Conservation (phyloP, 1,140 invertebrate genomes). For the Xylocopa sonorina region DNA sequence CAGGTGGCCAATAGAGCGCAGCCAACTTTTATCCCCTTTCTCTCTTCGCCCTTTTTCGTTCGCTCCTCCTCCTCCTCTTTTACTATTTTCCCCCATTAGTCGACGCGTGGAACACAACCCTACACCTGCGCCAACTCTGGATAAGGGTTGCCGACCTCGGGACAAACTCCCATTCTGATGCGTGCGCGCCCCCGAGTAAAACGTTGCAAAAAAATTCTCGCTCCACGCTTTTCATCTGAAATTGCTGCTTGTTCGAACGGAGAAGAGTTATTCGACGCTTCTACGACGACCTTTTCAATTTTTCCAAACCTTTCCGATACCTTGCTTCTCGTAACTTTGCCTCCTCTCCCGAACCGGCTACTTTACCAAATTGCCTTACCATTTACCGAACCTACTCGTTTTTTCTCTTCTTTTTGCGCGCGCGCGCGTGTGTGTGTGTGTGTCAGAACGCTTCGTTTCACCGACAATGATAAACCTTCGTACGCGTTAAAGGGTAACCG, state of each 20-base stretch:
- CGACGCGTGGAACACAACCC: slow-evolving; percentile 57
- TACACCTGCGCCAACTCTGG: slow-evolving; percentile 33
- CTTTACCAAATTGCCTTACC: background rate
- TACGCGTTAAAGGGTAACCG: too few species aligned
- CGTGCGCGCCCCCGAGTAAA: slow-evolving; percentile 41
- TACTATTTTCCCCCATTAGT: slow-evolving; percentile 63
- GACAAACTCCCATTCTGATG: slow-evolving; percentile 52
- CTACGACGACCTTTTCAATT: slow-evolving; percentile 9
- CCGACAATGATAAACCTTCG: too few species aligned
- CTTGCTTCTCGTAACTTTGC: background rate
- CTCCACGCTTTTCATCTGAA: slow-evolving; percentile 46
- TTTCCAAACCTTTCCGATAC: slow-evolving; percentile 23
- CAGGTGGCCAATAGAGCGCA: slow-evolving; percentile 46
- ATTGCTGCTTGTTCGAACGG: slow-evolving; percentile 45
- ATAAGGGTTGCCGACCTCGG: slow-evolving; percentile 64
- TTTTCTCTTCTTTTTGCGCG: background rate
- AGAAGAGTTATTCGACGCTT: slow-evolving; percentile 58
- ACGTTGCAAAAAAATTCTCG: slow-evolving; percentile 59
- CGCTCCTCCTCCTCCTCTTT: slow-evolving; percentile 5
- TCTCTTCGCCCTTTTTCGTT: slow-evolving; percentile 1
- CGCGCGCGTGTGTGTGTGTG: too few species aligned
- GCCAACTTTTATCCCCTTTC: slow-evolving; percentile 36
- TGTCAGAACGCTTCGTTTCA: too few species aligned
- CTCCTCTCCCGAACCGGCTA: background rate
- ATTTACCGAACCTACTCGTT: background rate